phyloP scores from a whole-genome alignment of 2,113 vertebrate species.

The Melanerpes aurifrons region DNA sequence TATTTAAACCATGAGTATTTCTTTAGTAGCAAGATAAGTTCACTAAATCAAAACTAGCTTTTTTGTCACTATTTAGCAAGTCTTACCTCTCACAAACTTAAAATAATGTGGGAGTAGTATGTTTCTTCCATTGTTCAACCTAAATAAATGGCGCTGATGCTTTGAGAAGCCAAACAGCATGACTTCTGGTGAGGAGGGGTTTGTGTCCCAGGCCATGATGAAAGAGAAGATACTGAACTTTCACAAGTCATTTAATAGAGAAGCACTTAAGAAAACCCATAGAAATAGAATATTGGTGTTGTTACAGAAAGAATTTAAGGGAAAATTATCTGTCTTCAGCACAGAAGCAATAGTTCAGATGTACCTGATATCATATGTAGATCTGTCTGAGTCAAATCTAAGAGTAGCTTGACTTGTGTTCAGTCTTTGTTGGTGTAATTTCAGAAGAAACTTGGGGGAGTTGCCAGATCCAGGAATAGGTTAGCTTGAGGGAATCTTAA shows the following conservation, averaged over 20 bases:
- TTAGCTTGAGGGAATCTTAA: not conserved
- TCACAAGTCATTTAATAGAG: not conserved
- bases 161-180: accelerated
- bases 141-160: not conserved
- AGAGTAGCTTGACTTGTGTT: not conserved
- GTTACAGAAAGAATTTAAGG: not conserved
- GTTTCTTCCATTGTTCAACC: not conserved
- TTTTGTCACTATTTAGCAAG: not conserved
- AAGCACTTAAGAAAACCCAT: not conserved
- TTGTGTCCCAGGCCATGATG: not conserved
- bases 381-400: not conserved
- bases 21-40: not conserved
- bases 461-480: not conserved
- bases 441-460: not conserved
- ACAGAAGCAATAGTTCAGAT: not conserved
- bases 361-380: not conserved
- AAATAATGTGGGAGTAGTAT: not conserved
- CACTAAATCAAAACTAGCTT: not conserved
- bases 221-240: not conserved
- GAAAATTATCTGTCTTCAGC: not conserved
- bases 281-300: not conserved
- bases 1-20: not conserved
- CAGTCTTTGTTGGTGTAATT: not conserved
- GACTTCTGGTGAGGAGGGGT: not conserved
- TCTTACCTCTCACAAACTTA: not conserved